phyloP scores from a whole-genome alignment of 2,797 vertebrate species.

The Coregonus ussuriensis region DNA sequence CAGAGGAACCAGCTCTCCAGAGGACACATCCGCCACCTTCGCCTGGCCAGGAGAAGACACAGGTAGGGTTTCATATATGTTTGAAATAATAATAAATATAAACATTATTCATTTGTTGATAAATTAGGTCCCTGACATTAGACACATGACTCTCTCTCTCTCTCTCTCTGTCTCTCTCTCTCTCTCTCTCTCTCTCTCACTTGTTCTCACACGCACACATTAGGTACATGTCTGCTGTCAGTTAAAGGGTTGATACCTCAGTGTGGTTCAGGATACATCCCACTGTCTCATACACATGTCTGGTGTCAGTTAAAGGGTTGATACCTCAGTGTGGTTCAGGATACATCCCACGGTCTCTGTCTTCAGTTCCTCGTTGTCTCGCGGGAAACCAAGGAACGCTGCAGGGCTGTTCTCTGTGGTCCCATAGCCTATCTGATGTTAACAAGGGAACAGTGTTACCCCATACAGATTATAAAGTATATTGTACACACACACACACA shows the following conservation, averaged over 20 bases:
- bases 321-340: slow-evolving; percentile 86
- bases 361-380: slow-evolving; percentile 74
- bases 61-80: background rate
- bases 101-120: too few relatives aligned
- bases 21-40: slow-evolving; percentile 78
- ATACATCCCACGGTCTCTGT: slow-evolving; percentile 79
- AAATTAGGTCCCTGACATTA: too few relatives aligned
- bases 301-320: background rate
- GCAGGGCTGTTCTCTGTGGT: slow-evolving; percentile 89
- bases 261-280: slow-evolving; percentile 84
- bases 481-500: background rate
- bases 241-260: slow-evolving; percentile 73
- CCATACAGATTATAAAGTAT: background rate
- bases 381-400: slow-evolving; percentile 81
- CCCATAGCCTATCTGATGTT: slow-evolving; percentile 80
- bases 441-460: background rate
- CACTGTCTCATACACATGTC: slow-evolving; percentile 62
- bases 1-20: slow-evolving; percentile 69
- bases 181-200: too few relatives aligned
- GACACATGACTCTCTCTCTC: background rate
- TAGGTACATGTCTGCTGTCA: background rate
- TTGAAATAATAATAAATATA: too few relatives aligned
- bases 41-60: slow-evolving; percentile 70
- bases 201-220: background rate
- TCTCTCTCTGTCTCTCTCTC: too few relatives aligned